Conservation (phyloP, 2,888 invertebrate species). For the Arge pagana region DNA sequence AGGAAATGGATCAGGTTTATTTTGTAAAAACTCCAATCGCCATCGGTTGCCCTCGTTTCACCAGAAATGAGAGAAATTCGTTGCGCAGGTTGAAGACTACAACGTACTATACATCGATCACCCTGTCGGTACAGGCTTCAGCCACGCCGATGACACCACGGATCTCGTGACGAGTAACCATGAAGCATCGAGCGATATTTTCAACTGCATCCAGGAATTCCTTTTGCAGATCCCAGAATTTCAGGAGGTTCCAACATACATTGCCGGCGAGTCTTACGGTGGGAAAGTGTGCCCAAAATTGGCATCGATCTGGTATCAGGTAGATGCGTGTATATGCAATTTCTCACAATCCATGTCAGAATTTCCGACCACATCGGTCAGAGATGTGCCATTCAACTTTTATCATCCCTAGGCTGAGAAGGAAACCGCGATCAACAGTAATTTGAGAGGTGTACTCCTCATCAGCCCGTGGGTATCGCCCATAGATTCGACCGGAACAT, state of each 20-base stretch:
- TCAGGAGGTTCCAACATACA: background rate
- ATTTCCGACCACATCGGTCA: no score
- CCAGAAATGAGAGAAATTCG: no score
- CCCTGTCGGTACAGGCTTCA: background rate
- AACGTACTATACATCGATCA: background rate
- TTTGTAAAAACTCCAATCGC: no score
- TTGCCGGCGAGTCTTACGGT: background rate
- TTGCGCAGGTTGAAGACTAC: no score
- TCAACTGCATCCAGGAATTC: background rate
- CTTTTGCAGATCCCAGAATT: background rate
- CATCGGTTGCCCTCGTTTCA: no score
- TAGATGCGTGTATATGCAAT: no score
- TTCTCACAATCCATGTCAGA: no score
- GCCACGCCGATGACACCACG: background rate
- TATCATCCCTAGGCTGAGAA: conserved; percentile 36
- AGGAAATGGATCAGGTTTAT: conserved; percentile 45
- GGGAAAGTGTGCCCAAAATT: background rate
- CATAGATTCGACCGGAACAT: conserved; percentile 42
- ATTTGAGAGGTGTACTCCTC: conserved; percentile 44
- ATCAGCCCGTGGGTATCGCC: conserved; percentile 46
- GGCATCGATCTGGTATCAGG: conserved; percentile 47
- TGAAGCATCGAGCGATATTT: background rate
- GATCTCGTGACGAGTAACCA: background rate
- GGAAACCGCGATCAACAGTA: conserved; percentile 36
- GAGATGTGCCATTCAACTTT: no score